Percentiles rank a stretch among this genome's conserved stretches.
These are phyloP conservation scores for Hydropotes inermis DNA, from an alignment of 2,113 vertebrate genomes.

Conservation along the genomic window DNA sequence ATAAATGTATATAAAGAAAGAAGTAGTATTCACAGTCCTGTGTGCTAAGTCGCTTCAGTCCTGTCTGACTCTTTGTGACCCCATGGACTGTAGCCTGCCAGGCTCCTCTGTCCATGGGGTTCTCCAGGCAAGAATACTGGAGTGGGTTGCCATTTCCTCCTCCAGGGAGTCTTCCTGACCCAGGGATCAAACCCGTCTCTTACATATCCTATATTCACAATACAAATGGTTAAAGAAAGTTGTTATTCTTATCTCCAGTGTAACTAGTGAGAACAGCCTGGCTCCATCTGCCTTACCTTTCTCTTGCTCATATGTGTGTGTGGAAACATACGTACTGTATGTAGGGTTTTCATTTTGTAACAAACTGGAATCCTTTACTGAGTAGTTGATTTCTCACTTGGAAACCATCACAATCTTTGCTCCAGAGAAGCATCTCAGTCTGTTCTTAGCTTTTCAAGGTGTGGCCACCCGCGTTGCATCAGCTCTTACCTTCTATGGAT, in stretches of 20 bases:
- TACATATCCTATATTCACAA: neutral
- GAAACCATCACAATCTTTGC: too few species aligned
- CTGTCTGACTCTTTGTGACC: neutral
- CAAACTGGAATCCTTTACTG: neutral
- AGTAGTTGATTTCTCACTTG: neutral
- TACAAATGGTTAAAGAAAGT: neutral
- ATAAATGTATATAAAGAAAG: neutral
- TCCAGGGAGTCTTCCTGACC: neutral
- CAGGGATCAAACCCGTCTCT: neutral
- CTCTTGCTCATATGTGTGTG: fast-evolving
- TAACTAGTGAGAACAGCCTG: neutral
- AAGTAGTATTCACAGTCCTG: neutral
- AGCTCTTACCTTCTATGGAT: fast-evolving
- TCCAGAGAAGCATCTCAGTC: neutral
- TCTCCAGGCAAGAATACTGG: neutral
- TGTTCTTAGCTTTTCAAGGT: neutral
- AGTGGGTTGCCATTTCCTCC: neutral
- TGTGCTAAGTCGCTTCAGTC: neutral
- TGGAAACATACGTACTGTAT: fast-evolving
- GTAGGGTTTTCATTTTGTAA: neutral
- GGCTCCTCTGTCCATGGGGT: neutral
- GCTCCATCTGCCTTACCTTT: neutral
- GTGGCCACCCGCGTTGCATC: too few species aligned
- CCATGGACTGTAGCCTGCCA: neutral
- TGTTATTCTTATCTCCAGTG: neutral